Base-by-base conservation (phyloP, 2,797 vertebrate species). In the Tragelaphus eurycerus region DNA sequence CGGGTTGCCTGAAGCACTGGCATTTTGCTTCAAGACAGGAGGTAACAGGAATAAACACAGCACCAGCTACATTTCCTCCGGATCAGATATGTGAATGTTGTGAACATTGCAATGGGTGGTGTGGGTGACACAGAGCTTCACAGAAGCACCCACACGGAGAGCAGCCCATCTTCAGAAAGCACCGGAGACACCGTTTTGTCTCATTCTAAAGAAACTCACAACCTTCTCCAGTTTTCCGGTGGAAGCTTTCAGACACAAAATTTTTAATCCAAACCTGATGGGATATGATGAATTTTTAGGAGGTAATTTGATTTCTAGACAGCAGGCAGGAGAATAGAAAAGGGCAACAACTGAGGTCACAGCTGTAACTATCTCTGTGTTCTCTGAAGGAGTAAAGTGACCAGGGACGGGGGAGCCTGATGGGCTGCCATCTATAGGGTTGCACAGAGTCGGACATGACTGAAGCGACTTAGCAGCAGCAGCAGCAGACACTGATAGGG, bases 11-110 rank as follows among this genome's bases (percentile, higher is more conserved):
- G 59, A 87, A 81, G 85, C 94, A 67, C 59, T 93, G 95, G 83
- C 74, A 54, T 82, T 95, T 96, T 85, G 85, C 79, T 89, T 93
- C 79, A 67, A 81, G 92, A 87, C 86, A 90, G 88, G 97, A 95
- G 95, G 84, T 85, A 97, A 57, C 85, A 96, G 95, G 97, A 98
- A 93, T 96, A 97, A 97, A 97, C 38, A 74, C 52, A 64, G 93
- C 0, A 3, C 59, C 59, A 29, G 96, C 90, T 57, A 29, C 57
- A 14, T 82, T 84, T 90, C 83, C 93, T 92, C 50, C 15, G 2
- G 79, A 85, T 93, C 90, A 48, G 89, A 52, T 29, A 82, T 57
- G 98, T 96, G 97, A 97, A 67, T 52, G 97, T 83, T 43, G 23
- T 23, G 96, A 94, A 88, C 6, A 83, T 55, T 88, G 91, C 83